phyloP scores from a whole-genome alignment of 2,888 invertebrate species.

The Lasioglossum calceatum region DNA sequence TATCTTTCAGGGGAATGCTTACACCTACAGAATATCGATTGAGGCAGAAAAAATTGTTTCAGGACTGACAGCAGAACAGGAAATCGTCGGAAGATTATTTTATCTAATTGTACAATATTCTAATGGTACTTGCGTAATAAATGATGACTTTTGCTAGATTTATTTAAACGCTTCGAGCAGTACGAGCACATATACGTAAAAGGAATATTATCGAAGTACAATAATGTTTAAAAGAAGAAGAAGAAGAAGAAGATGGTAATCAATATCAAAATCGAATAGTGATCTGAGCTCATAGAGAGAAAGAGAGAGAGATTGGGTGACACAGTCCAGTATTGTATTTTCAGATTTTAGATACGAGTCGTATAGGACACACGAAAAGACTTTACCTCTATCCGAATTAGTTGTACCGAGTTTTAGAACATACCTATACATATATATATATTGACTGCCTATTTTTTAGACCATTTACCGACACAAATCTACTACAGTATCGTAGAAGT shows the following conservation, averaged over 20 bases:
- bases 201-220: not conserved
- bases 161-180: constrained; percentile 10
- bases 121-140: constrained; percentile 14
- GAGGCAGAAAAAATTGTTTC: constrained; percentile 84
- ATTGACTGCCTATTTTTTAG: constrained; percentile 57
- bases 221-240: not conserved
- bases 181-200: not conserved
- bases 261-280: constrained; percentile 4
- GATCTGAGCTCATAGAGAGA: constrained; percentile 1
- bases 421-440: constrained; percentile 16
- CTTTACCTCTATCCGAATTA: constrained; percentile 42
- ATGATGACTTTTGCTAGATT: constrained; percentile 19
- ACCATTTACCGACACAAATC: constrained; percentile 31
- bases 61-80: constrained; percentile 42
- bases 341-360: constrained; percentile 20
- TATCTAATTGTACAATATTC: not conserved
- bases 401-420: constrained; percentile 38
- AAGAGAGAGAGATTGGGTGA: no score
- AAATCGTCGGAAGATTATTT: not conserved
- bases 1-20: constrained; percentile 87
- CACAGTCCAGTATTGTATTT: constrained; percentile 22
- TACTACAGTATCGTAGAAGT: constrained; percentile 6
- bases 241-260: not conserved
- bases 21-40: constrained; percentile 90
- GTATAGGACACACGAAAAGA: constrained; percentile 24